A percentile compares a stretch with the other conserved stretches of the same genome.
Evolutionary conservation across 2,888 invertebrate species (phyloP).

Genomic region (Heliconius charithonia): DNA sequence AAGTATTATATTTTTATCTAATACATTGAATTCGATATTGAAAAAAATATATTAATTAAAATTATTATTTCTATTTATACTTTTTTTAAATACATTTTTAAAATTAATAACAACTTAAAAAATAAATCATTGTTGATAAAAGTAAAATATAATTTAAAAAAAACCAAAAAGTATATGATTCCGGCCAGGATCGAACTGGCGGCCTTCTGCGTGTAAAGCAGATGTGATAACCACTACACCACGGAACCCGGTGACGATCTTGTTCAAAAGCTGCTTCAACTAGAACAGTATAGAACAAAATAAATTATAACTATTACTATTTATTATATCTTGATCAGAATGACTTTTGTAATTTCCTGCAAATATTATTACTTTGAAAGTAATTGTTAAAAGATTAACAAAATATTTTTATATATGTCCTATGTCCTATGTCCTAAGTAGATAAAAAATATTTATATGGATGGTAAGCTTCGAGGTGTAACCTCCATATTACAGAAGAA

Average conservation of each 20-base stretch:
- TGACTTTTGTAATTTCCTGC: background rate
- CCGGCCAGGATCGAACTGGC: conserved; percentile 42
- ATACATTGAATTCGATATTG: too few relatives aligned
- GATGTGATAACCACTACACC: conserved; percentile 41
- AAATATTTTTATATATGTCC: too few relatives aligned
- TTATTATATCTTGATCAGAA: background rate
- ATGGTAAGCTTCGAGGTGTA: too few relatives aligned
- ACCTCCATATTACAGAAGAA: too few relatives aligned
- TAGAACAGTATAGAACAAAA: background rate
- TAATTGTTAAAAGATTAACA: too few relatives aligned
- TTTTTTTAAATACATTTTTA: too few relatives aligned
- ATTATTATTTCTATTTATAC: too few relatives aligned
- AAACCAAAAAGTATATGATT: conserved; percentile 22
- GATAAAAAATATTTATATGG: too few relatives aligned
- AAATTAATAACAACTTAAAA: background rate
- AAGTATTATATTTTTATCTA: too few relatives aligned
- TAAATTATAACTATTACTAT: background rate
- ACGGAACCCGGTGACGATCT: background rate
- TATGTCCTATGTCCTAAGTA: too few relatives aligned
- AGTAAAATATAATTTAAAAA: background rate
- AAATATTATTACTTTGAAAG: too few relatives aligned
- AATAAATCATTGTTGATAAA: background rate
- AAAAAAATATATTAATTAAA: background rate
- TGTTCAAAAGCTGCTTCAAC: background rate
- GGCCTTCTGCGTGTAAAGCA: conserved; percentile 42